phyloP scores from a whole-genome alignment of 2,888 invertebrate genomes.

The Sarcophaga caerulescens region DNA sequence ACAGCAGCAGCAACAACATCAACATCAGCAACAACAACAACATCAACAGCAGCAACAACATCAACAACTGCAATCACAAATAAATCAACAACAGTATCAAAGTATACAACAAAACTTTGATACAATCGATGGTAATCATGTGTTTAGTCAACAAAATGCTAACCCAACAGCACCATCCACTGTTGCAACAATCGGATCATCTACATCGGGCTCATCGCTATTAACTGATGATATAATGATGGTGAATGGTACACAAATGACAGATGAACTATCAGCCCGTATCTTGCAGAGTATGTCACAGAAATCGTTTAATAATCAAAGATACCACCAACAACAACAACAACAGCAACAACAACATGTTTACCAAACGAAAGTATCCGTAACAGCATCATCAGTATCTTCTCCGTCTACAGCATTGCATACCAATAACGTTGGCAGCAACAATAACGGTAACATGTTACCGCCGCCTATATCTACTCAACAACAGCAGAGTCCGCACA shows the following conservation, averaged over 20 bases:
- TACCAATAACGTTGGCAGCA: constrained; percentile 4
- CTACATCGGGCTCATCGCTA: constrained; percentile 69
- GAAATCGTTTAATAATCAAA: constrained; percentile 77
- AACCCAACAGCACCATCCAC: constrained; percentile 5
- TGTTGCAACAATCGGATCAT: constrained; percentile 66
- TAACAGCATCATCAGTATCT: constrained; percentile 66
- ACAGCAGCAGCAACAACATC: constrained; percentile 56
- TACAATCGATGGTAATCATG: constrained; percentile 61
- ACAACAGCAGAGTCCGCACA: constrained; percentile 36
- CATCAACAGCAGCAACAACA: constrained; percentile 63
- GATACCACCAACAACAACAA: constrained; percentile 74
- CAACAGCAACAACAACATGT: constrained; percentile 72
- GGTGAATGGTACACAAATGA: constrained; percentile 81
- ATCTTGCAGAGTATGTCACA: constrained; percentile 81
- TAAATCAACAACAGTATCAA: constrained; percentile 45
- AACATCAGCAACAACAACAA: constrained; percentile 57
- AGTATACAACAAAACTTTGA: constrained; percentile 68
- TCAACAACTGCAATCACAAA: constrained; percentile 69
- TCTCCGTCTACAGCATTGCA: constrained; percentile 33
- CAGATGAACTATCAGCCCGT: constrained; percentile 80
- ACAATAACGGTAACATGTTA: constrained; percentile 67
- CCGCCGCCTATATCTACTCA: constrained; percentile 69
- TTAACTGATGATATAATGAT: constrained; percentile 80
- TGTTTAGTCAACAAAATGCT: constrained; percentile 28
- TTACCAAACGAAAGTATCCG: constrained; percentile 58